phyloP scores from a whole-genome alignment of 1,140 invertebrate genomes.

The Adoxophyes honmai region DNA sequence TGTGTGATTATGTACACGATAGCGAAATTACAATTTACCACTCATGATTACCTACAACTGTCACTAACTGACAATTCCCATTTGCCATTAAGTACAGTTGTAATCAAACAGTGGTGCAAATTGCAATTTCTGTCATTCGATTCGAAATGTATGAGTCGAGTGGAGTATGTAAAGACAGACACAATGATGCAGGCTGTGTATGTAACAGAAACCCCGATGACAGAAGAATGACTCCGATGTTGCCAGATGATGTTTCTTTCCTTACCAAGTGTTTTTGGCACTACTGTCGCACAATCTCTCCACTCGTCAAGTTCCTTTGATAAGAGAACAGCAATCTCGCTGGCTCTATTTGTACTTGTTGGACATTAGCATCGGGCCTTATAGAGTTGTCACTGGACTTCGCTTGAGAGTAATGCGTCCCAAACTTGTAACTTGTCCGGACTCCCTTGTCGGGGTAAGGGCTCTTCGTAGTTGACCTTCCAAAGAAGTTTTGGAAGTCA shows the following conservation, averaged over 20 bases:
- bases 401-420: conserved; percentile 62
- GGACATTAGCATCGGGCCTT: conserved; percentile 67
- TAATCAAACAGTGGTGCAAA: not conserved
- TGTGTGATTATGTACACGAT: conserved; percentile 10
- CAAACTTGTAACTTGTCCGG: conserved; percentile 61
- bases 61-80: not conserved
- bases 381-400: conserved; percentile 65
- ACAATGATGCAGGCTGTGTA: conserved; percentile 21
- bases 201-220: conserved; percentile 31
- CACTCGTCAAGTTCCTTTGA: conserved; percentile 59
- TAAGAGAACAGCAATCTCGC: conserved; percentile 60
- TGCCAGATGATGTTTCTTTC: conserved; percentile 27
- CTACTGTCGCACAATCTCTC: conserved; percentile 43
- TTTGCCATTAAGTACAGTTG: not conserved
- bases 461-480: conserved; percentile 62
- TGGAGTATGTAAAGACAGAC: conserved; percentile 16
- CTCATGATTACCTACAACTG: not conserved
- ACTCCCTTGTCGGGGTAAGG: conserved; percentile 53
- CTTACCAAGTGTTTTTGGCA: conserved; percentile 61
- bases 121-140: not conserved
- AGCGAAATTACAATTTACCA: conserved; percentile 4
- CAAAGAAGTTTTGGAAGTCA: conserved; percentile 60
- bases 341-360: conserved; percentile 70
- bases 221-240: conserved; percentile 27
- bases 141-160: conserved; percentile 1